Evolutionary conservation across 2,113 vertebrate species (phyloP).

Genomic region (Myotis brandtii): DNA sequence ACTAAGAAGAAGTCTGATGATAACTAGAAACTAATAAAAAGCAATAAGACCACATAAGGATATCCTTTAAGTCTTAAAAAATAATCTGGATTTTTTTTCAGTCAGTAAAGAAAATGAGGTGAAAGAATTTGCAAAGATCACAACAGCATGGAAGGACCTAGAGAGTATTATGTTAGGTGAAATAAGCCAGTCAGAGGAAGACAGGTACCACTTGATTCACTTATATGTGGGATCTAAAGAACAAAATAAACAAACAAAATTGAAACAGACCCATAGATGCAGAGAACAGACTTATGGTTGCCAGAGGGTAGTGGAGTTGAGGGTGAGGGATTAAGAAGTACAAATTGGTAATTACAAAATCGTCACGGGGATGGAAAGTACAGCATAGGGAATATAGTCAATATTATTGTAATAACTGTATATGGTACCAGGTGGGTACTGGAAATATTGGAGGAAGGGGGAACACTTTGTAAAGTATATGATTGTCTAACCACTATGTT

Average conservation of each 20-base stretch:
- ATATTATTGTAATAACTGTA: not conserved
- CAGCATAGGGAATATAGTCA: not conserved
- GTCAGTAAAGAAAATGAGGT: not conserved
- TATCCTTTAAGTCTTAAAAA: slow-evolving; percentile 36
- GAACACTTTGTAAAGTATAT: not conserved
- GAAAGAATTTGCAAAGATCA: slow-evolving; percentile 32
- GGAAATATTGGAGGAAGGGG: not conserved
- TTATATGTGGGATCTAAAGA: not conserved
- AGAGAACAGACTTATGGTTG: not conserved
- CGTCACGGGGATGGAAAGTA: not conserved
- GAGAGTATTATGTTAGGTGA: not conserved
- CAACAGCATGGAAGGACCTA: not conserved
- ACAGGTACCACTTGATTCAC: not conserved
- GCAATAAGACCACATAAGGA: not conserved
- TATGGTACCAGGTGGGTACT: not conserved
- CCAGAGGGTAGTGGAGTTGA: not conserved
- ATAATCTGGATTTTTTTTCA: not conserved
- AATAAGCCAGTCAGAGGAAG: not conserved
- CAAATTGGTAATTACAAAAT: not conserved
- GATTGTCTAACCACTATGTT: not conserved
- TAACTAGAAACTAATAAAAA: slow-evolving; percentile 20
- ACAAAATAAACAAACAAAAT: not conserved
- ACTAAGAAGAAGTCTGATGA: not conserved
- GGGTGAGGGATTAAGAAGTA: not conserved
- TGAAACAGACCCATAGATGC: not conserved